Conservation (phyloP, 2,113 vertebrate species). For the Falco punctatus region DNA sequence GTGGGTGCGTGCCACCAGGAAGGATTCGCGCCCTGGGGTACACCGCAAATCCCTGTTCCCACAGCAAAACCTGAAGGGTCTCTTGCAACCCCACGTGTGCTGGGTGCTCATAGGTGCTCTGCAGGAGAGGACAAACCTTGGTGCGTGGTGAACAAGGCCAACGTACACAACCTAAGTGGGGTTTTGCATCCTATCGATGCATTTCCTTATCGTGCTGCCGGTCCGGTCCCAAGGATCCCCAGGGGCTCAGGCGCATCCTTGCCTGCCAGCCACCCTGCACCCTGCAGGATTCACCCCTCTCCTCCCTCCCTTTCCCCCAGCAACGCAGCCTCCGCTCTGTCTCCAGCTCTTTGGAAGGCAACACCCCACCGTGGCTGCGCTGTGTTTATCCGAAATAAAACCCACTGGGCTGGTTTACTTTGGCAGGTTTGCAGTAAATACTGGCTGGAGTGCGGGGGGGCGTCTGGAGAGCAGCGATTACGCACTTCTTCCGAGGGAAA, state of each 20-base stretch:
- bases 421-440: conserved; percentile 71
- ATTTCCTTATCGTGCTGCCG: neutral
- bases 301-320: neutral
- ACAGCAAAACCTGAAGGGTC: neutral
- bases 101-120: neutral
- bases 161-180: neutral
- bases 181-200: neutral
- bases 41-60: neutral
- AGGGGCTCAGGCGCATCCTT: neutral
- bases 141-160: neutral
- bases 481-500: conserved; percentile 76
- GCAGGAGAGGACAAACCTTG: neutral
- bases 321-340: neutral
- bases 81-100: neutral
- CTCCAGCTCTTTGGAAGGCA: conserved; percentile 30
- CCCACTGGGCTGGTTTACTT: conserved; percentile 58
- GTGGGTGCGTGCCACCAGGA: neutral
- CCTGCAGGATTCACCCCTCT: conserved; percentile 6
- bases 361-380: conserved; percentile 30
- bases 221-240: neutral
- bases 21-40: neutral
- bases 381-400: conserved; percentile 66
- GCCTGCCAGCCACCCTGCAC: neutral
- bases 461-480: conserved; percentile 69
- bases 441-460: conserved; percentile 59